Conservation (phyloP, 2,113 vertebrate genomes). For the Peucedramus taeniatus region DNA sequence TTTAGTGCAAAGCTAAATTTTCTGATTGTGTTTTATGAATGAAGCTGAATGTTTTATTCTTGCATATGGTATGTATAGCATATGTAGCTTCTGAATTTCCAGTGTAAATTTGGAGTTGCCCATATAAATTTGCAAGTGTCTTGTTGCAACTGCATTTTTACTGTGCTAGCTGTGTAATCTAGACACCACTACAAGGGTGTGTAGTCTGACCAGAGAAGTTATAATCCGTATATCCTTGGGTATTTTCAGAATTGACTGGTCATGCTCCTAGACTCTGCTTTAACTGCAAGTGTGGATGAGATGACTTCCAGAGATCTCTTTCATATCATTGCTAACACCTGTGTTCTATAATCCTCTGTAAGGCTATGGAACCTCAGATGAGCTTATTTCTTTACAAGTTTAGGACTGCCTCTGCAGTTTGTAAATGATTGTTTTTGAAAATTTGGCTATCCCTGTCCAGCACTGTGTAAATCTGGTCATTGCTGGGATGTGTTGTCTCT, state of each 20-base stretch:
- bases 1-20: slow-evolving; percentile 18
- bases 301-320: neutral
- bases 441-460: neutral
- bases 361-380: neutral
- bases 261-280: neutral
- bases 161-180: neutral
- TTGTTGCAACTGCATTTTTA: neutral
- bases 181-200: neutral
- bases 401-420: neutral
- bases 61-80: neutral
- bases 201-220: neutral
- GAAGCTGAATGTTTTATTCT: neutral
- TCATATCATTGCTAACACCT: neutral
- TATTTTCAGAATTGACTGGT: neutral
- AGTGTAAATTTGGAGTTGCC: neutral
- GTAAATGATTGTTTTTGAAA: neutral
- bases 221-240: neutral
- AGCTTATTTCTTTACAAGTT: neutral
- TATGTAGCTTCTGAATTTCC: neutral
- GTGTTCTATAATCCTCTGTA: neutral
- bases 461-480: neutral
- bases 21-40: neutral
- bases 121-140: neutral
- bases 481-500: neutral
- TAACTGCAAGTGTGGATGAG: neutral